These are phyloP conservation scores for Iselma pallidipennis DNA, from an alignment of 2,888 invertebrate species.

Conservation along the genomic window DNA sequence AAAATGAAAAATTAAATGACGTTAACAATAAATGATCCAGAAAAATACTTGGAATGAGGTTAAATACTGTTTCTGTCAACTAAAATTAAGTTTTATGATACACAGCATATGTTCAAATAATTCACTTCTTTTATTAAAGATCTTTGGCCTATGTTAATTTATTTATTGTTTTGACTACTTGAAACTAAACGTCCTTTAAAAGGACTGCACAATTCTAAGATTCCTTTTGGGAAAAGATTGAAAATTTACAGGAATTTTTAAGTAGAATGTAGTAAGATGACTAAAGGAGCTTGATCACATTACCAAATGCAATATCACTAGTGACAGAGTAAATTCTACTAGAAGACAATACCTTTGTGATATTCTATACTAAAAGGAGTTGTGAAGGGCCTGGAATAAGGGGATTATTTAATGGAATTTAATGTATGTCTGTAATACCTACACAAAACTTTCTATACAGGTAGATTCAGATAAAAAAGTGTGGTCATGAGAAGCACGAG, in stretches of 20 bases:
- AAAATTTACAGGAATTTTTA: no score
- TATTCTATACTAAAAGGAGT: constrained; percentile 24
- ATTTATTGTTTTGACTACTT: not conserved
- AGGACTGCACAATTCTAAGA: no score
- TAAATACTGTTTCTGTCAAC: constrained; percentile 21
- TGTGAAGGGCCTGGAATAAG: constrained; percentile 19
- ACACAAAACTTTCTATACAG: no score
- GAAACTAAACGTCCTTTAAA: no score
- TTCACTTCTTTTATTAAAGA: not conserved
- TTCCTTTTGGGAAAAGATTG: no score
- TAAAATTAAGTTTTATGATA: constrained; percentile 26
- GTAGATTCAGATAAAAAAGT: no score
- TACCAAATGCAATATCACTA: constrained; percentile 38
- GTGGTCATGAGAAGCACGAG: no score
- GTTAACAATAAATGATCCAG: not conserved
- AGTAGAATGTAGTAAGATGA: constrained; percentile 36
- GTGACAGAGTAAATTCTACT: constrained; percentile 34
- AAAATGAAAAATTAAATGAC: not conserved
- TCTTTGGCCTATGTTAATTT: not conserved
- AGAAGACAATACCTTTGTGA: constrained; percentile 39
- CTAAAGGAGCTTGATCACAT: constrained; percentile 39
- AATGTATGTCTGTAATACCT: no score
- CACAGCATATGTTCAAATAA: constrained; percentile 13
- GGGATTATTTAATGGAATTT: constrained; percentile 12
- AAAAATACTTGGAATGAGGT: constrained; percentile 16